Percentiles rank a stretch among this genome's conserved stretches.
These are phyloP conservation scores for Strix uralensis DNA, from an alignment of 2,113 vertebrate genomes.

Conservation along the genomic window DNA sequence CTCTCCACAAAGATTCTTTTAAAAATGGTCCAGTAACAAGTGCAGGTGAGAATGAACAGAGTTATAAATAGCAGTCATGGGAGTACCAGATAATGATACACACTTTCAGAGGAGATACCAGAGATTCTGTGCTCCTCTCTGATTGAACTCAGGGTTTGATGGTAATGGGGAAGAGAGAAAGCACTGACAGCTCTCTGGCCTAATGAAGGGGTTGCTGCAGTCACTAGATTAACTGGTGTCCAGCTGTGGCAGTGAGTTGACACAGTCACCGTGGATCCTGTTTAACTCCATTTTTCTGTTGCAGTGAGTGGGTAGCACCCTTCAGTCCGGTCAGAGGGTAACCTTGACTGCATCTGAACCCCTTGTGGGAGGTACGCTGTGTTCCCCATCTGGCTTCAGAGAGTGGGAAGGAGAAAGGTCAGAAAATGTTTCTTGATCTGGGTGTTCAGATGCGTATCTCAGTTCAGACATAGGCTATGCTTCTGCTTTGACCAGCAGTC, in stretches of 20 bases:
- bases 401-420: not conserved
- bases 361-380: not conserved
- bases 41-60: not conserved
- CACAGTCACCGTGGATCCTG: not conserved
- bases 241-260: not conserved
- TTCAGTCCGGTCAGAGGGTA: not conserved
- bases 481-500: not conserved
- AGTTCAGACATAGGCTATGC: not conserved
- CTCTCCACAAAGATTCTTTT: not conserved
- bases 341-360: not conserved
- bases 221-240: not conserved
- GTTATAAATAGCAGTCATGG: not conserved
- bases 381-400: not conserved
- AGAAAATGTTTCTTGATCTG: not conserved
- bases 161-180: not conserved
- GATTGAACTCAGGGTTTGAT: not conserved
- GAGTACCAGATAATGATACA: not conserved
- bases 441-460: not conserved
- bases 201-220: not conserved
- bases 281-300: not conserved
- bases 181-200: not conserved
- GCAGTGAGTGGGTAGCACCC: not conserved
- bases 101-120: not conserved
- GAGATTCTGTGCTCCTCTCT: not conserved
- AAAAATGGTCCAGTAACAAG: not conserved